phyloP scores from a whole-genome alignment of 2,888 invertebrate species.

The Amorpha juglandis region DNA sequence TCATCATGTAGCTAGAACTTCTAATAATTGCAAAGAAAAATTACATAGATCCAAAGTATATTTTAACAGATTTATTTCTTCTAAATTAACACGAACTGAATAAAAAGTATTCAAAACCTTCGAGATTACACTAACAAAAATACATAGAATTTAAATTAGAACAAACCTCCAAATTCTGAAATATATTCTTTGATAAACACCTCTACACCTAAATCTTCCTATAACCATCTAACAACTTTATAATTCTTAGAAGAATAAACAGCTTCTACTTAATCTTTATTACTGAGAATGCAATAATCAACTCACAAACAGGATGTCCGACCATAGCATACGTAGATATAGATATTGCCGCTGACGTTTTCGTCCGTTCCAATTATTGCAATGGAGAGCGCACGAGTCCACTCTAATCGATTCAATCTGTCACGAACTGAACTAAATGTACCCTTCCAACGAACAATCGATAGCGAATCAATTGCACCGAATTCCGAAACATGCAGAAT shows the following conservation, averaged over 20 bases:
- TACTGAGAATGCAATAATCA: background rate
- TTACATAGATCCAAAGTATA: too few relatives aligned
- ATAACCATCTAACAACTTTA: background rate
- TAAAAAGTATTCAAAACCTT: too few relatives aligned
- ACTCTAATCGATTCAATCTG: slow-evolving; percentile 45
- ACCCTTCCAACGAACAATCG: slow-evolving; percentile 52
- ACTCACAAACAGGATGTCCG: slow-evolving; percentile 15
- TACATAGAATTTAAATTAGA: too few relatives aligned
- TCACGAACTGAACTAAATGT: slow-evolving; percentile 56
- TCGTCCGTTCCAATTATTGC: slow-evolving; percentile 28
- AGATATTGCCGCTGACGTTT: slow-evolving; percentile 6
- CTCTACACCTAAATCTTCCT: too few relatives aligned
- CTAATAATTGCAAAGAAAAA: too few relatives aligned
- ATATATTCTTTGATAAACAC: background rate
- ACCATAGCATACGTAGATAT: background rate
- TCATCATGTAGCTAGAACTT: background rate
- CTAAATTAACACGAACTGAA: too few relatives aligned
- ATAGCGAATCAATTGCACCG: slow-evolving; percentile 49
- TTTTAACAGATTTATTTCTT: too few relatives aligned
- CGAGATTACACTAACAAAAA: too few relatives aligned
- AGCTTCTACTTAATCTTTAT: background rate
- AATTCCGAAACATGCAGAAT: slow-evolving; percentile 33
- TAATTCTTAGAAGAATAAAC: background rate
- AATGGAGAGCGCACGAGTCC: slow-evolving; percentile 25
- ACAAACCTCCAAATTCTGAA: background rate